Evolutionary conservation across 2,888 invertebrate genomes (phyloP), one percentile per base, ranked within the genome.

Genomic region (Sarcophaga variegata): DNA sequence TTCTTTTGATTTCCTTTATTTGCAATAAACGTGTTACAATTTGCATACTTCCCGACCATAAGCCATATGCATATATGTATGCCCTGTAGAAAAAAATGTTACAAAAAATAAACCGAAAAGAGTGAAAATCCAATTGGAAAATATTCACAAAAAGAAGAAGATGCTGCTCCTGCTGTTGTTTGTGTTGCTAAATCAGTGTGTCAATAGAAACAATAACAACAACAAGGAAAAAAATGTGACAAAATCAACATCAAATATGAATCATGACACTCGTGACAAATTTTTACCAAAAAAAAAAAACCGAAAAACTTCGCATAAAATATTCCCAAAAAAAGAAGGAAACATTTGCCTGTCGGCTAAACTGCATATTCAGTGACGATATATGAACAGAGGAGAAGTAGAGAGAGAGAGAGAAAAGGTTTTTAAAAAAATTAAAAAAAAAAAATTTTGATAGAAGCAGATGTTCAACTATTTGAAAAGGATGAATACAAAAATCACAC

Each of bases 211-310:
- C 37, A 37, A 10, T 37, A 37, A 37, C 37, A 37, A 37, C 10
- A 8, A 37, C 10, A 3, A 10, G 37, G 37, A 37, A 69, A 22
- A 20, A 49, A 80, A 64, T 54, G 64, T 64, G 83, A 83, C 75
- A 79, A 83, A 83, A 70, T 83, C 37, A 37, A 37, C 37, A 37
- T 37, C 83, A 79, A 79, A 79, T 75, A 83, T 75, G 80, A 84
- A 80, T 84, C 84, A 75, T 84, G 70, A 80, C 83, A 80, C 79
- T 84, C 83, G 83, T 84, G 83, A 84, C 79, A 76, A 66, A 70
- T 80, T 64, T 64, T 72, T 11, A n/a, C 25, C 6, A 62, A 71
- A 69, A 76, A 59, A 10, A 25, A 25, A 71, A 27, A 17, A 37
- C 37, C 8, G 54, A 14, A 20, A 54, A 27, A 27, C 12, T 72